Base-by-base conservation (phyloP, 1,140 invertebrate genomes). In the Philaenus spumarius region DNA sequence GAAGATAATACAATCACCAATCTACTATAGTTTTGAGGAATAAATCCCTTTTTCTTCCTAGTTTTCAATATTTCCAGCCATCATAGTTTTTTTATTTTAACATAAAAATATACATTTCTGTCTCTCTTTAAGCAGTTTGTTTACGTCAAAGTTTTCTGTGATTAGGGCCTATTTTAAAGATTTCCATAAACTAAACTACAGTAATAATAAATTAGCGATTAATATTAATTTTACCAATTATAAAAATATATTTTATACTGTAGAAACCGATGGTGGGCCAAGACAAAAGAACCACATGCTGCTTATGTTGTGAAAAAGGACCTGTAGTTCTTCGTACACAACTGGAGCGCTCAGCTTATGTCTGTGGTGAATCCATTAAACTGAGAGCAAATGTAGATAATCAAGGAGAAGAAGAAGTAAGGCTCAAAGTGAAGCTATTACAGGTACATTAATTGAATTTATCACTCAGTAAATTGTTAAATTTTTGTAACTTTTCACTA, bases 351-450 rank as follows among this genome's bases (percentile, higher is more conserved):
- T 84, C 82, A 7, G 89, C 87, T 7, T 92, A 90, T 72, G 87
- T 88, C 46, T 89, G 86, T 66, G 88, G 87, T 5, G 89, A 91
- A 72, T 85, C 83, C 62, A 78, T 92, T 35, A 81, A 85, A 66
- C 70, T 91, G 12, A 82, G 83, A 68, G 84, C 85, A 2, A 84
- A 86, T 54, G 82, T 92, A 47, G 86, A 90, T 72, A 92, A 91
- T 75, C 84, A 87, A 64, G 81, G 85, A 55, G 79, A 87, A 62
- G 82, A 87, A 59, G 80, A 85, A 61, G 84, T 86, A 2, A 76
- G 80, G 60, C 71, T 90, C 47, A 79, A 82, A 62, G 80, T 89
- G 48, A 80, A 81, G 72, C 74, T 92, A 58, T 77, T 86, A 54
- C 89, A 91, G 79, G 81, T 83, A 68, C n/a, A n/a, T n/a, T n/a